Conservation (phyloP, 2,888 invertebrate genomes). For the Petrolisthes manimaculis region DNA sequence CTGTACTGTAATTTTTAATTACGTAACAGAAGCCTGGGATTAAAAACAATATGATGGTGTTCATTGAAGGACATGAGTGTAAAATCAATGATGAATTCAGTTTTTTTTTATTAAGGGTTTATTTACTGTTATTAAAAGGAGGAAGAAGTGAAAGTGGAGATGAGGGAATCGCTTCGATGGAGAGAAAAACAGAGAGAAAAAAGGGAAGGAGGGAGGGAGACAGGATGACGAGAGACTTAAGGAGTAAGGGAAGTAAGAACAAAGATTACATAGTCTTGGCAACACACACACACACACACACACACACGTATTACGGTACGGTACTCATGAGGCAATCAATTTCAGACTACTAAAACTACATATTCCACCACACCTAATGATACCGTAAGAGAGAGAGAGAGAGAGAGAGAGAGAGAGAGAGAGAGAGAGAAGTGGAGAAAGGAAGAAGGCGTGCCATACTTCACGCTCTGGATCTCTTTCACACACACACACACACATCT, state of each 20-base stretch:
- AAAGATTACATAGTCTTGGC: not conserved
- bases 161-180: not conserved
- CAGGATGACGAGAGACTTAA: not conserved
- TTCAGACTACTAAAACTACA: no score
- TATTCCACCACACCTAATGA: no score
- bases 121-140: not conserved
- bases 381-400: constrained; percentile 5
- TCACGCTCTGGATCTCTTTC: no score
- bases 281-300: no score
- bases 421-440: not conserved
- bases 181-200: not conserved
- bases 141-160: not conserved
- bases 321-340: no score
- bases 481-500: no score
- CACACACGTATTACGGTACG: no score
- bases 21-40: no score
- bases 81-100: not conserved
- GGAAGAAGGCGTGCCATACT: not conserved
- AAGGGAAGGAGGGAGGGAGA: not conserved
- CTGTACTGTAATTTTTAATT: no score
- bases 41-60: not conserved
- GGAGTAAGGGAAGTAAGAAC: not conserved
- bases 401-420: constrained; percentile 23
- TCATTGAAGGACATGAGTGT: not conserved
- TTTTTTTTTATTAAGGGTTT: not conserved